A percentile compares a stretch with the other conserved stretches of the same genome.
phyloP scores from a whole-genome alignment of 2,797 vertebrate genomes.

The Molossus alvarezi region DNA sequence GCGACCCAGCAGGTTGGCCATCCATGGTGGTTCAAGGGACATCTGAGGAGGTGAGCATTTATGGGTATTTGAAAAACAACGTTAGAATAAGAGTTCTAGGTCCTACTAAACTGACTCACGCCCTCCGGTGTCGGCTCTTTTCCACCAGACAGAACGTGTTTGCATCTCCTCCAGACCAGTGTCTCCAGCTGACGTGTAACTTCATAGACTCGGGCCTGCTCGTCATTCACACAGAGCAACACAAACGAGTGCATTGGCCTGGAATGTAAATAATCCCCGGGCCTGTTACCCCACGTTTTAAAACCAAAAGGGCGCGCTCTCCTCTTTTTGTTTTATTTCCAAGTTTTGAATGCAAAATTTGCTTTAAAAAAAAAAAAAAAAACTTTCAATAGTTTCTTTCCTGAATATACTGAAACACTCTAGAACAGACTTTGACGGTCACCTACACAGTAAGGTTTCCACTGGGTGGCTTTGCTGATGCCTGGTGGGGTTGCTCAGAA shows the following conservation, averaged over 20 bases:
- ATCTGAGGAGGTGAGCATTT: not conserved
- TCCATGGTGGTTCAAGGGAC: not conserved
- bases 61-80: not conserved
- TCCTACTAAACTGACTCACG: not conserved
- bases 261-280: not conserved
- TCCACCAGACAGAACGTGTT: not conserved
- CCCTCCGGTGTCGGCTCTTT: not conserved
- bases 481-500: not conserved
- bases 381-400: not conserved
- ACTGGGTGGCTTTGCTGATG: not conserved
- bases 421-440: not conserved
- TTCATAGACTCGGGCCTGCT: not conserved
- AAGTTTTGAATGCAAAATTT: not conserved
- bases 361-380: not conserved
- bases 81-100: not conserved
- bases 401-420: slow-evolving; percentile 8
- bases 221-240: slow-evolving; percentile 26
- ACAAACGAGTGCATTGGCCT: not conserved
- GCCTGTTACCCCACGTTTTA: not conserved
- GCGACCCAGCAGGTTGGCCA: not conserved
- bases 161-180: slow-evolving; percentile 10
- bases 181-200: not conserved
- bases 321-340: not conserved
- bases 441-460: not conserved
- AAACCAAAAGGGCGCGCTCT: not conserved